These are phyloP conservation scores for Drosophila leonis DNA, from an alignment of 2,888 invertebrate species.

Conservation along the genomic window DNA sequence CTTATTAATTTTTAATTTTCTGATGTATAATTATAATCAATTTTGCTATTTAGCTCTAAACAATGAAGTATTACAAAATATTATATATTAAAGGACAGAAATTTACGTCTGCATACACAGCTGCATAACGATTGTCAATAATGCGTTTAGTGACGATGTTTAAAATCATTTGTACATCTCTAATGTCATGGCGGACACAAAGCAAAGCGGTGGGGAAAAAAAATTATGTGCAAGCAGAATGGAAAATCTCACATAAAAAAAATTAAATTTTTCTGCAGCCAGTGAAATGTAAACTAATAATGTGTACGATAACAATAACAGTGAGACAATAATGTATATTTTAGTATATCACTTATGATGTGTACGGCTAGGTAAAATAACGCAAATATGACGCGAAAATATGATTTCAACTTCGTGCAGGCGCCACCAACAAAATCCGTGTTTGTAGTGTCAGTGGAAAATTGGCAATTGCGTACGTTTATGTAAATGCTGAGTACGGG, in stretches of 20 bases:
- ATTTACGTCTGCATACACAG: constrained; percentile 2
- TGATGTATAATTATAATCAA: neutral
- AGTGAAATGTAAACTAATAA: constrained; percentile 54
- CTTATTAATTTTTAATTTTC: neutral
- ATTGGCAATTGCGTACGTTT: constrained; percentile 70
- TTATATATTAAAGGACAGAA: neutral
- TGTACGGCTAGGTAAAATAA: constrained; percentile 30
- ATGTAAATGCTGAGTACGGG: constrained; percentile 53
- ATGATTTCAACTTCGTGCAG: constrained; percentile 68
- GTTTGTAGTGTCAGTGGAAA: constrained; percentile 80
- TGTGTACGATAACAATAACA: constrained; percentile 41
- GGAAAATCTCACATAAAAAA: constrained; percentile 64
- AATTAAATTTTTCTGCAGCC: constrained; percentile 55
- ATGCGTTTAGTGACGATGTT: constrained; percentile 23
- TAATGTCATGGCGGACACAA: constrained; percentile 77
- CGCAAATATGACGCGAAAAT: constrained; percentile 82
- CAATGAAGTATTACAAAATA: no score
- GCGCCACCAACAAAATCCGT: constrained; percentile 75
- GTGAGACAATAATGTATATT: constrained; percentile 65
- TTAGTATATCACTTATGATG: constrained; percentile 35
- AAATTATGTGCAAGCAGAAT: constrained; percentile 77
- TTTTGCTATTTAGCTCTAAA: neutral
- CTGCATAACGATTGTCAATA: constrained; percentile 39
- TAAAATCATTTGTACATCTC: constrained; percentile 36
- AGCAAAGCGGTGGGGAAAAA: constrained; percentile 76